phyloP scores from a whole-genome alignment of 1,140 invertebrate genomes.

The Lucilia sericata region DNA sequence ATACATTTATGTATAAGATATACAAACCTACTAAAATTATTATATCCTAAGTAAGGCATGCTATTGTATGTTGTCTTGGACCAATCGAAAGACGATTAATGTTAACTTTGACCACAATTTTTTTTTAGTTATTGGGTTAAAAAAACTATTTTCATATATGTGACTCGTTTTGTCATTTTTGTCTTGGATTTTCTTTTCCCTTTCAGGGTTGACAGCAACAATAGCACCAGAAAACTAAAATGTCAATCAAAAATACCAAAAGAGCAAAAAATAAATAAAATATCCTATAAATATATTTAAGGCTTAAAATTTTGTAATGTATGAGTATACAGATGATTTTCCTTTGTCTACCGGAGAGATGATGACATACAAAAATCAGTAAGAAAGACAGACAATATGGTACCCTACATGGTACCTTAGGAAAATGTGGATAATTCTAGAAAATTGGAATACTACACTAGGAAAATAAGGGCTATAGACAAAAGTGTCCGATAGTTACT shows the following conservation, averaged over 20 bases:
- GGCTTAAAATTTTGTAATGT: neutral
- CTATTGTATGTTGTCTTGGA: neutral
- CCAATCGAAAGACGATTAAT: conserved; percentile 23
- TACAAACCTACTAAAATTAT: neutral
- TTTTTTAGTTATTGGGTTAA: neutral
- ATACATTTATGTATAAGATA: neutral
- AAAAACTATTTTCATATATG: neutral
- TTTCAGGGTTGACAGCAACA: neutral
- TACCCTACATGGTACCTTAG: too few relatives aligned
- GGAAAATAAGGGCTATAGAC: too few relatives aligned
- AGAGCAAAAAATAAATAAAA: neutral
- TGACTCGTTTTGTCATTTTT: neutral
- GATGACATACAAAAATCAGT: neutral
- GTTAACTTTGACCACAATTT: neutral
- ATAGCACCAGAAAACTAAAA: neutral
- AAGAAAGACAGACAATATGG: too few relatives aligned
- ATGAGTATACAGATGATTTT: neutral
- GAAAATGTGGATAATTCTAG: too few relatives aligned
- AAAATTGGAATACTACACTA: too few relatives aligned
- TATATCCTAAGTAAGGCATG: neutral
- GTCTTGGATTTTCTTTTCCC: neutral
- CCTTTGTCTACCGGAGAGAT: neutral
- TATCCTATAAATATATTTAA: neutral
- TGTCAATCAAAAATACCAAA: neutral
- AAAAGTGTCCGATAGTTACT: too few relatives aligned